Evolutionary conservation across 2,113 vertebrate genomes (phyloP).

Genomic region (Nycticryphes semicollaris): DNA sequence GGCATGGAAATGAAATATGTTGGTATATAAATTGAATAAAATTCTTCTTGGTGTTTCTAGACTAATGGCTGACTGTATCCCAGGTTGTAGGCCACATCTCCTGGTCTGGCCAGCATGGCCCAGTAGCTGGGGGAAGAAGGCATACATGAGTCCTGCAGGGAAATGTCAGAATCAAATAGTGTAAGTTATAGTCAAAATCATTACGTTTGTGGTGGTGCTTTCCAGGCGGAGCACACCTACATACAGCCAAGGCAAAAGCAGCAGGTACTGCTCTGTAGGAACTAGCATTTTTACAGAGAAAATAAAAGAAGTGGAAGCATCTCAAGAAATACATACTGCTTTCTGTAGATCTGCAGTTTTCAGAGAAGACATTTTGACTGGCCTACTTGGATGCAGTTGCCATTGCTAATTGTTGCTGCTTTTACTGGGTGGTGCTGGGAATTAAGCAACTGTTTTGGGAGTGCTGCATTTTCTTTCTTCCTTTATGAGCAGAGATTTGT

Average conservation of each 20-base stretch:
- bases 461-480: background rate
- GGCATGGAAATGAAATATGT: background rate
- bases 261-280: background rate
- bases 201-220: background rate
- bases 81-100: background rate
- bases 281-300: background rate
- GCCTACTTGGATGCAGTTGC: background rate
- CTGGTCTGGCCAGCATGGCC: background rate
- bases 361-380: background rate
- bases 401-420: background rate
- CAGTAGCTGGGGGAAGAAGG: rapidly evolving
- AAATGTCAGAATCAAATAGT: background rate
- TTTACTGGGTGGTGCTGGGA: background rate
- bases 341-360: background rate
- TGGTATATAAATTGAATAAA: background rate
- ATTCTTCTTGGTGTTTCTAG: background rate
- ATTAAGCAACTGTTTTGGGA: background rate
- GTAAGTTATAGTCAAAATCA: background rate
- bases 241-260: background rate
- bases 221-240: background rate
- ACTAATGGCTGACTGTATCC: background rate
- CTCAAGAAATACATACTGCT: background rate
- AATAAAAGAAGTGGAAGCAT: background rate
- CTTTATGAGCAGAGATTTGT: background rate
- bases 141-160: background rate